Conservation (phyloP, 2,888 invertebrate genomes). For the Scotopteryx bipunctaria region DNA sequence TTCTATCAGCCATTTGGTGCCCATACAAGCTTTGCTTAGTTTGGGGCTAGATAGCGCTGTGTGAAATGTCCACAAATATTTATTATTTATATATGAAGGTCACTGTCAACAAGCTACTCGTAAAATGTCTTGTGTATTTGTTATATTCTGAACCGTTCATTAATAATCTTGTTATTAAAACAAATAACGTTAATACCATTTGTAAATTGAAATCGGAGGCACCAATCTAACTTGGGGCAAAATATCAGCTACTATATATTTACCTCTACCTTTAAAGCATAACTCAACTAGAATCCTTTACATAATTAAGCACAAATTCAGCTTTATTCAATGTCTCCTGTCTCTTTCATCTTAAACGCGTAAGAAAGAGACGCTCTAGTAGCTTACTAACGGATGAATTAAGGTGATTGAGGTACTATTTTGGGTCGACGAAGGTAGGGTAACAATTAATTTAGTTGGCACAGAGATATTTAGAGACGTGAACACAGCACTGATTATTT, state of each 20-base stretch:
- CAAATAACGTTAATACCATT: no score
- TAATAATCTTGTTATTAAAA: no score
- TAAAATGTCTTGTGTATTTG: no score
- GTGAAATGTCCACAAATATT: no score
- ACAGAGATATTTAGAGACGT: no score
- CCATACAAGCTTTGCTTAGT: no score
- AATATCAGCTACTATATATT: not conserved
- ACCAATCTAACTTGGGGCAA: not conserved
- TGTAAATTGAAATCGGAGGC: not conserved
- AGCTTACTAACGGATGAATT: conserved; percentile 20
- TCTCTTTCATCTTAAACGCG: not conserved
- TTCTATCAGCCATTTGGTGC: no score
- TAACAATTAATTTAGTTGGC: not conserved
- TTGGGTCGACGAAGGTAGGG: not conserved
- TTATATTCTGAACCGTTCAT: no score
- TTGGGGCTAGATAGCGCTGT: no score
- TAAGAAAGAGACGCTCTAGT: conserved; percentile 15
- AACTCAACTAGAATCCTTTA: not conserved
- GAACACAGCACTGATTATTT: no score
- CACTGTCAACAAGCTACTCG: no score
- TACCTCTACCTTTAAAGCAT: conserved; percentile 4
- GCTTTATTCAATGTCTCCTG: conserved; percentile 3
- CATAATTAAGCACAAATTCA: conserved; percentile 4
- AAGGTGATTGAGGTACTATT: conserved; percentile 21
- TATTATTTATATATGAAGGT: no score